Percentiles rank a stretch among this genome's conserved stretches.
phyloP scores from a whole-genome alignment of 2,888 invertebrate species.

The Fissipunctia ypsillon region DNA sequence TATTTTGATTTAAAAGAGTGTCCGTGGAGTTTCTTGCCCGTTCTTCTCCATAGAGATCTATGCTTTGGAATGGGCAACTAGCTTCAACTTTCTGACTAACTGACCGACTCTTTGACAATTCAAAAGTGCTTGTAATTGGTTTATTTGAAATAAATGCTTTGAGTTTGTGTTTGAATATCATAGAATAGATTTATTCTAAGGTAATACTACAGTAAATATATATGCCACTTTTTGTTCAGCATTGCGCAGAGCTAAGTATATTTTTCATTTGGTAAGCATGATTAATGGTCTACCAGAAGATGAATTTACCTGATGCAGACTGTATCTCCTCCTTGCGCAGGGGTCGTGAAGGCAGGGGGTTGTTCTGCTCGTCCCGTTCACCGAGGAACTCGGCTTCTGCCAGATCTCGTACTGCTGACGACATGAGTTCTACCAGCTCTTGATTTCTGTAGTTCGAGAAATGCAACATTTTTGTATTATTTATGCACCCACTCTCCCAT shows the following conservation, averaged over 20 bases:
- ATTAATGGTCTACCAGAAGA: fast-evolving
- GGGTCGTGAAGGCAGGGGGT: constrained; percentile 94
- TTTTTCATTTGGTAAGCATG: neutral
- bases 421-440: constrained; percentile 96
- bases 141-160: too few species aligned
- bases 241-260: neutral
- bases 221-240: neutral
- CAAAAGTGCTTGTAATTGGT: too few species aligned
- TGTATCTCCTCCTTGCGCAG: constrained; percentile 84
- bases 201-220: too few species aligned
- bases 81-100: too few species aligned
- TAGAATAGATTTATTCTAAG: too few species aligned
- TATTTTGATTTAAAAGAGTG: too few species aligned
- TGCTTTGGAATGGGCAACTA: too few species aligned
- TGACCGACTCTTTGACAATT: too few species aligned
- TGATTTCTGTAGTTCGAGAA: constrained; percentile 88
- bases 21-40: too few species aligned
- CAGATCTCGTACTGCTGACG: constrained; percentile 96
- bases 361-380: constrained; percentile 95
- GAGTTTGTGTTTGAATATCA: too few species aligned
- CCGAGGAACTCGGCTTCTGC: constrained; percentile 97
- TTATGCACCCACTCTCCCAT: too few species aligned
- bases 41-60: too few species aligned
- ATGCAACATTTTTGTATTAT: neutral
- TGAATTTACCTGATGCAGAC: constrained; percentile 76